These are phyloP conservation scores for Pipistrellus pygmaeus DNA, from an alignment of 2,797 vertebrate species.

Conservation along the genomic window DNA sequence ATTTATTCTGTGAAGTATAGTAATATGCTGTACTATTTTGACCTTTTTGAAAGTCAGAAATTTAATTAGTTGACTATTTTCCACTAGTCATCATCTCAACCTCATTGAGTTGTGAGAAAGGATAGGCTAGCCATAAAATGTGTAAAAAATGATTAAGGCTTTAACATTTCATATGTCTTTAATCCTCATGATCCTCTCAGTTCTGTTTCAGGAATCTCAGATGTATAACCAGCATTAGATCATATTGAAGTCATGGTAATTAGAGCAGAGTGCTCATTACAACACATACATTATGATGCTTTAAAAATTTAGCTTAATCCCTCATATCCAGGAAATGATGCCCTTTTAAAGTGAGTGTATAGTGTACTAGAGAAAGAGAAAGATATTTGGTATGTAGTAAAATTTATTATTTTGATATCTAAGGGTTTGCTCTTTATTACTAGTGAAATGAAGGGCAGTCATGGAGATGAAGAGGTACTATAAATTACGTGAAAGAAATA, in stretches of 20 bases:
- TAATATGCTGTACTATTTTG: slow-evolving; percentile 72
- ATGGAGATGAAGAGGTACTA: background rate
- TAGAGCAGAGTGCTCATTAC: background rate
- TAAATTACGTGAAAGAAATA: background rate
- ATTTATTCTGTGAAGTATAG: slow-evolving; percentile 72
- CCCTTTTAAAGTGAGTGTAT: slow-evolving; percentile 19
- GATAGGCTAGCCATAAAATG: slow-evolving; percentile 63
- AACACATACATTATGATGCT: background rate
- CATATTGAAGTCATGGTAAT: background rate
- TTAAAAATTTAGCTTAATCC: background rate
- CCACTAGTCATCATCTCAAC: slow-evolving; percentile 49
- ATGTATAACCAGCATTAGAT: slow-evolving; percentile 2
- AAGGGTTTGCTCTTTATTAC: slow-evolving; percentile 69
- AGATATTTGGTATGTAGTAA: slow-evolving; percentile 64
- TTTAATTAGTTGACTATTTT: slow-evolving; percentile 75
- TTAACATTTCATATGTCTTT: slow-evolving; percentile 62
- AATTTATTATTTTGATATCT: slow-evolving; percentile 75
- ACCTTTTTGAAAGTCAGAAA: slow-evolving; percentile 75
- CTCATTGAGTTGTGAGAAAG: slow-evolving; percentile 68
- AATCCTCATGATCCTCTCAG: slow-evolving; percentile 41
- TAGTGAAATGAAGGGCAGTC: slow-evolving; percentile 68
- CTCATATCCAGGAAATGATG: background rate
- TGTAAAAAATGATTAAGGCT: slow-evolving; percentile 59
- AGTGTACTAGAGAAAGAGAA: slow-evolving; percentile 26
- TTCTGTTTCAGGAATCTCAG: slow-evolving; percentile 44